These are phyloP conservation scores for Bubalus kerabau DNA, from an alignment of 2,113 vertebrate species.

Conservation along the genomic window DNA sequence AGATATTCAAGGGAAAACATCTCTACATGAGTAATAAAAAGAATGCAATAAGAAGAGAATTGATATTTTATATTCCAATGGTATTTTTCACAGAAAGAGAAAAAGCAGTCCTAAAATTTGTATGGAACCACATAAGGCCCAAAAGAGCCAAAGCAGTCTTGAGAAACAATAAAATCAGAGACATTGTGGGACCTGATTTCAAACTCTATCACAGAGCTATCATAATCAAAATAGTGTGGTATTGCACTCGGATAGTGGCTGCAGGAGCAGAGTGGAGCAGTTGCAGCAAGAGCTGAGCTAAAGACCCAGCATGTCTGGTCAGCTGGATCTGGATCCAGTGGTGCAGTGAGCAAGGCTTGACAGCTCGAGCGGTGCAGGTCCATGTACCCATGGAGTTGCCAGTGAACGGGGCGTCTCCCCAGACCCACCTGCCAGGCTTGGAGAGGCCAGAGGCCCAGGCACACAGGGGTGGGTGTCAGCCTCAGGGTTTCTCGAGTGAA, in stretches of 20 bases:
- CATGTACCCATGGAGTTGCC: not conserved
- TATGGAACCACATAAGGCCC: not conserved
- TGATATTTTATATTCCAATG: not conserved
- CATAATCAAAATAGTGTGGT: not conserved
- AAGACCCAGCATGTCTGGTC: not conserved
- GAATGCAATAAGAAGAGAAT: not conserved
- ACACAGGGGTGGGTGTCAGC: not conserved
- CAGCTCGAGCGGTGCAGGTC: rapidly evolving
- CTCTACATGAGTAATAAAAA: not conserved
- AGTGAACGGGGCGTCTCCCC: not conserved
- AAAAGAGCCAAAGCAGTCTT: not conserved
- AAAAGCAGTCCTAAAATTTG: not conserved
- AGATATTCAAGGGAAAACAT: not conserved
- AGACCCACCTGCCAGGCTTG: not conserved
- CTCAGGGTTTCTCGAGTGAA: not conserved
- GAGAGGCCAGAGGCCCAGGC: not conserved
- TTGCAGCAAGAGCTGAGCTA: not conserved
- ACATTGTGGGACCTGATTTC: not conserved
- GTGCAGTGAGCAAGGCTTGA: not conserved
- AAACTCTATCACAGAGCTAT: not conserved
- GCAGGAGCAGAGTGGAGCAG: not conserved
- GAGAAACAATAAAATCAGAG: not conserved
- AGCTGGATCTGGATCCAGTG: rapidly evolving
- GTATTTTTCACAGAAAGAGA: not conserved
- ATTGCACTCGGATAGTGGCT: not conserved